Evolutionary conservation across 1,140 invertebrate species (phyloP).

Genomic region (Notospermus geniculatus): DNA sequence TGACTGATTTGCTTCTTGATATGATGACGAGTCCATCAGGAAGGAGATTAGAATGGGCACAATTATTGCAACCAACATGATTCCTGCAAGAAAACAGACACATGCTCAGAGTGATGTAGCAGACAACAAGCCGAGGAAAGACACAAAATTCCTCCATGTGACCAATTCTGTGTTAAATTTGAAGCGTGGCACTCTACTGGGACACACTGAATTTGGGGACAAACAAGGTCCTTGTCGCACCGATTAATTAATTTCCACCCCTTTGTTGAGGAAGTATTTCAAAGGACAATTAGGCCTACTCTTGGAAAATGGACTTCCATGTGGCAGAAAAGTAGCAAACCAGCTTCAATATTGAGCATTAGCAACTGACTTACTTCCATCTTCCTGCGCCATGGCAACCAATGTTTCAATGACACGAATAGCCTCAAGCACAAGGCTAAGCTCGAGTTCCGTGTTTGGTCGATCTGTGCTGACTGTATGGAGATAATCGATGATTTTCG

Average conservation of each 20-base stretch:
- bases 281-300: no score
- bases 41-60: conserved; percentile 86
- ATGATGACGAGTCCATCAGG: conserved; percentile 68
- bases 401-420: conserved; percentile 64
- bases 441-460: conserved; percentile 33
- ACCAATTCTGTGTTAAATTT: no score
- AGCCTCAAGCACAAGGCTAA: conserved; percentile 61
- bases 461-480: conserved; percentile 21
- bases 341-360: neutral
- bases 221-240: neutral
- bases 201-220: neutral
- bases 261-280: neutral
- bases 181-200: neutral
- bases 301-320: no score
- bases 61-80: conserved; percentile 81
- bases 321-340: no score
- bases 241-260: neutral
- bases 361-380: conserved; percentile 69
- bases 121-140: no score
- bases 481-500: conserved; percentile 48
- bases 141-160: no score
- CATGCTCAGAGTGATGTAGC: conserved; percentile 11
- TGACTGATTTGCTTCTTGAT: conserved; percentile 65
- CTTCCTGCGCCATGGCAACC: conserved; percentile 70
- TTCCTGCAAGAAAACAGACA: conserved; percentile 63